Base-by-base conservation (phyloP, 2,113 vertebrate genomes). In the Haemorhous mexicanus region DNA sequence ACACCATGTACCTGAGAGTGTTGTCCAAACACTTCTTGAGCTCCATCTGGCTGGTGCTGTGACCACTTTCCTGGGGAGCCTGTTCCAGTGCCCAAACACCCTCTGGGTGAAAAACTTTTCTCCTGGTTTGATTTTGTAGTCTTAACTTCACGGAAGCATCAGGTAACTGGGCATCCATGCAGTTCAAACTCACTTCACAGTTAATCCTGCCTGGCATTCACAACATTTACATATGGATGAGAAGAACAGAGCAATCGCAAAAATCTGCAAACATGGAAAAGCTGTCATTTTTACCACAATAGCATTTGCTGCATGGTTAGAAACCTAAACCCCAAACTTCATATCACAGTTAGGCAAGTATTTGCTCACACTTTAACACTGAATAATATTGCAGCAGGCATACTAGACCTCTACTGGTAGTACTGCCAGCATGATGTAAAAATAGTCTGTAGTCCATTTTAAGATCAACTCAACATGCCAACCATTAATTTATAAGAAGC, bases 361-460 rank as follows among this genome's bases (percentile, higher is more conserved):
- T 96, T 94, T 96, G 90, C 87, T 97, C 93, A 95, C 94, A 93
- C 90, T 96, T 97, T 90, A 93, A 94, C 92, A 81, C 93, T 96
- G 96, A 96, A 95, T 95, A 93, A 96, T 96, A 89, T 93, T 96
- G 77, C 63, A 95, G 63, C 76, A 94, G 91, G 84, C 84, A 6
- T 84, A 94, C 84, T 94, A 95, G 91, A 95, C 90, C 90, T 94
- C 78, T 86, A 62, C 92, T 84, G 72, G 86, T 85, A 84, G 92
- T 95, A 92, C 73, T 95, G 90, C 58, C 91, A 89, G 52, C 37
- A 75, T 6, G 7, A 70, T 78, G 90, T 61, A 96, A 97, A 97
- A 96, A 96, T 94, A 96, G 59, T 32, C 28, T 77, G 56, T 43
- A 87, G 70, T 52, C 92, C 90, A 75, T 90, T 88, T 94, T 95